A percentile compares a stretch with the other conserved stretches of the same genome.
phyloP scores from a whole-genome alignment of 2,888 invertebrate species.

The Andrena dorsata region DNA sequence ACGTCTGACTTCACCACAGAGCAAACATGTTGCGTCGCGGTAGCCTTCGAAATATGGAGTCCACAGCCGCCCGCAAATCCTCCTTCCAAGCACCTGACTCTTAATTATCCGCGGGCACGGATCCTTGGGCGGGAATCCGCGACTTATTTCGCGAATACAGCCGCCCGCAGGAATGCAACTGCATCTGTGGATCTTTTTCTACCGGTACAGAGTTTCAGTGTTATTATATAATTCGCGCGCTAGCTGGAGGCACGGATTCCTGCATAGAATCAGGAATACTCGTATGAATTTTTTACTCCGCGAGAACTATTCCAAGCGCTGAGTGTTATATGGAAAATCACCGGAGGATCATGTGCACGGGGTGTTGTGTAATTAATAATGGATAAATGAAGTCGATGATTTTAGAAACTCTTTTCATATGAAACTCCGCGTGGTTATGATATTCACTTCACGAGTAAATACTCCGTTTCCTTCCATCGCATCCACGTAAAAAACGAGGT shows the following conservation, averaged over 20 bases:
- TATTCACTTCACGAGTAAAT: no score
- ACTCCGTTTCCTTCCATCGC: no score
- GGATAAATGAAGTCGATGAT: background rate
- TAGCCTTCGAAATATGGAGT: slow-evolving; percentile 41
- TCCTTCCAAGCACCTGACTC: slow-evolving; percentile 3
- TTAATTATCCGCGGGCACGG: slow-evolving; percentile 23
- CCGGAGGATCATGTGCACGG: background rate
- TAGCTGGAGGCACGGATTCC: background rate
- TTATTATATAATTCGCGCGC: background rate
- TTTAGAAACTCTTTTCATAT: background rate
- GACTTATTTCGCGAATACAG: slow-evolving; percentile 11
- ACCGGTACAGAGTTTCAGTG: no score
- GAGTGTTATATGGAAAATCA: slow-evolving; percentile 21
- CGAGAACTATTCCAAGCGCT: background rate
- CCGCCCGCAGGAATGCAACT: background rate
- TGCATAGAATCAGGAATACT: background rate
- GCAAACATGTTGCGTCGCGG: slow-evolving; percentile 27
- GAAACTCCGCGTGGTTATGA: no score
- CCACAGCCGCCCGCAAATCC: slow-evolving; percentile 17
- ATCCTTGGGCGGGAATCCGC: slow-evolving; percentile 10
- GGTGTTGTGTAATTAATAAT: background rate
- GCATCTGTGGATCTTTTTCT: background rate
- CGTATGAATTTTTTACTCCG: background rate
- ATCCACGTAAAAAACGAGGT: no score
- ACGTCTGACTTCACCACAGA: background rate